These are phyloP conservation scores for Crioceris asparagi DNA, from an alignment of 2,888 invertebrate species.

Conservation along the genomic window DNA sequence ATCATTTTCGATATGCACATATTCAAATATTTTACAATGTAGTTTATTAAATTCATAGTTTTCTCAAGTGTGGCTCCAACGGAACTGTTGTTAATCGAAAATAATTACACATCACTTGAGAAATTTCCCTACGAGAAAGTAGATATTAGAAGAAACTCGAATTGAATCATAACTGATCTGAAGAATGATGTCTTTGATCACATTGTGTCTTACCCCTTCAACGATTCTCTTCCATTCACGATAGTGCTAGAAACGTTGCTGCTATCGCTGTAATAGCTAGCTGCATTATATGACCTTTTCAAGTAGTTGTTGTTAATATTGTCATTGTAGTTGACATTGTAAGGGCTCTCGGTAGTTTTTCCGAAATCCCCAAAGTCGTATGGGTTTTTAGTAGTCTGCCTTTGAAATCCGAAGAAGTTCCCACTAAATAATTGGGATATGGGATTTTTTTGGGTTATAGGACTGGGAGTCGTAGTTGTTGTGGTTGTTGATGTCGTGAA, in stretches of 20 bases:
- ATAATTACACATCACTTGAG: too few species aligned
- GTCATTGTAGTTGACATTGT: constrained; percentile 29
- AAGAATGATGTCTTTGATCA: too few species aligned
- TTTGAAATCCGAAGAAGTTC: constrained; percentile 37
- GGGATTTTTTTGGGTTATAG: constrained; percentile 28
- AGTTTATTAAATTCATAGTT: too few species aligned
- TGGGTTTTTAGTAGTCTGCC: constrained; percentile 47
- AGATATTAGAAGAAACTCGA: too few species aligned
- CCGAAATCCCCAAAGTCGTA: constrained; percentile 41
- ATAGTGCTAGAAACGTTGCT: constrained; percentile 30
- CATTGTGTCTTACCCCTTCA: constrained; percentile 23
- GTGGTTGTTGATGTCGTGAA: constrained; percentile 16
- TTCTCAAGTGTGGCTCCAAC: too few species aligned
- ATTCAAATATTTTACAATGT: too few species aligned
- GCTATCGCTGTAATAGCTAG: constrained; percentile 39
- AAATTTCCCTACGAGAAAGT: too few species aligned
- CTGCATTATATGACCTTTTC: constrained; percentile 39
- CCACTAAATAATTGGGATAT: constrained; percentile 29
- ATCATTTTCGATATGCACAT: too few species aligned
- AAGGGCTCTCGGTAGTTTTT: constrained; percentile 46
- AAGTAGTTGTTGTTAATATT: constrained; percentile 35
- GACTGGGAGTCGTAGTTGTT: too few species aligned
- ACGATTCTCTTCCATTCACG: constrained; percentile 15
- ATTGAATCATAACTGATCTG: too few species aligned
- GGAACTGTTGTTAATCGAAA: too few species aligned